Percentiles rank a stretch among this genome's conserved stretches.
These are phyloP conservation scores for Coregonus suidteri DNA, from an alignment of 2,797 vertebrate genomes.

Conservation along the genomic window DNA sequence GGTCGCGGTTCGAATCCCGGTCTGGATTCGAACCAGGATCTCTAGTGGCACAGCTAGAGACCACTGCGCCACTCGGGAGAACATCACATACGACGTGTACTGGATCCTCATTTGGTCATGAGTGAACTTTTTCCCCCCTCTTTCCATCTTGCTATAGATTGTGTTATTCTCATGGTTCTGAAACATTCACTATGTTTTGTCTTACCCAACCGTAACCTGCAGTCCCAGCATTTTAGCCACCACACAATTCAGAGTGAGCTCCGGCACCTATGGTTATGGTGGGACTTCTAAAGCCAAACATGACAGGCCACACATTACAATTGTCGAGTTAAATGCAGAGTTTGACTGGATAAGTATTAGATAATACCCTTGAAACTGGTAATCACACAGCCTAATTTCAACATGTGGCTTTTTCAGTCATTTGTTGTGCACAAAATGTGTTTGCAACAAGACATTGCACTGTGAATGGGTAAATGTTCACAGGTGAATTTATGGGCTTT, in stretches of 20 bases:
- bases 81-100: not conserved
- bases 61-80: too few relatives aligned
- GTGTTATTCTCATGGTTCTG: not conserved
- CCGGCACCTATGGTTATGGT: not conserved
- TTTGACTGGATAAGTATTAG: not conserved
- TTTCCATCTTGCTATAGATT: not conserved
- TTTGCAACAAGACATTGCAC: not conserved
- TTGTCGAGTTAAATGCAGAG: not conserved
- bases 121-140: not conserved
- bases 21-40: too few relatives aligned
- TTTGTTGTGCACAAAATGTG: not conserved
- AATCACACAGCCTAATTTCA: not conserved
- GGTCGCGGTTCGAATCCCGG: too few relatives aligned
- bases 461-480: not conserved
- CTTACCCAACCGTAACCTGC: not conserved
- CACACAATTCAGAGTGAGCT: not conserved
- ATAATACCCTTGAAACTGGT: not conserved
- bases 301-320: not conserved
- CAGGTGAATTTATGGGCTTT: not conserved
- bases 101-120: not conserved
- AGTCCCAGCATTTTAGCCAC: not conserved
- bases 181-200: not conserved
- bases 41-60: too few relatives aligned
- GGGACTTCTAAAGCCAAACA: conserved; percentile 1
- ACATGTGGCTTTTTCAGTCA: not conserved